These are phyloP conservation scores for Galaxea fascicularis DNA, from an alignment of 92 coral and sea anemone genomes.

Conservation along the genomic window DNA sequence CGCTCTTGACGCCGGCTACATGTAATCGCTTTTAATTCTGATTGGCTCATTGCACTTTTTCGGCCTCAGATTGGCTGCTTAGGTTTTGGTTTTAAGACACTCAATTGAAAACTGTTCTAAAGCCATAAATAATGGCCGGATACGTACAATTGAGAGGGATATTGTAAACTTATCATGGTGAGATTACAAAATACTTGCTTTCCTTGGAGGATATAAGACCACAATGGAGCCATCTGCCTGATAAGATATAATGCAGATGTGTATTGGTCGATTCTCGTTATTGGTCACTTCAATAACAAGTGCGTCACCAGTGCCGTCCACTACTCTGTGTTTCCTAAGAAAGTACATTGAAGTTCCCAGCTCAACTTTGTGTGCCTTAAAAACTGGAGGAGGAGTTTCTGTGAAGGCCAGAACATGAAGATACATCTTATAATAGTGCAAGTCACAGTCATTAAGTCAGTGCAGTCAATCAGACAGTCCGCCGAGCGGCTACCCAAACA, in stretches of 20 bases:
- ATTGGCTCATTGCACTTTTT: no score
- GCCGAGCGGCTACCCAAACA: not conserved
- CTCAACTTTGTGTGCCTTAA: constrained; percentile 22
- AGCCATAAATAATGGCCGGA: no score
- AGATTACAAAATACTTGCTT: not conserved
- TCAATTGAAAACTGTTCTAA: no score
- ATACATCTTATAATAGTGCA: no score
- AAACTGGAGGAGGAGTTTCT: not conserved
- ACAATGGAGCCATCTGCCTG: constrained; percentile 46
- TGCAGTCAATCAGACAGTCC: not conserved
- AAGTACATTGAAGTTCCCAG: not conserved
- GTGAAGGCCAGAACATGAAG: no score
- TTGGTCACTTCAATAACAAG: constrained; percentile 31
- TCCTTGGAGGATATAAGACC: constrained; percentile 25
- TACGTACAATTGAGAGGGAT: no score
- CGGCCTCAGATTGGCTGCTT: no score
- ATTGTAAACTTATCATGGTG: no score
- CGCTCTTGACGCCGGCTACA: no score
- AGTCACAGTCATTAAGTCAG: not conserved
- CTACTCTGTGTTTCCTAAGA: not conserved
- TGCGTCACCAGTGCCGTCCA: constrained; percentile 45
- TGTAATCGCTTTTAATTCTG: no score
- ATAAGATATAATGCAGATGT: constrained; percentile 30
- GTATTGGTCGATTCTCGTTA: not conserved
- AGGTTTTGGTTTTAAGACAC: no score